Evolutionary conservation across 2,113 vertebrate species (phyloP), one percentile per base, ranked within the genome.

Genomic region (Callipepla squamata): DNA sequence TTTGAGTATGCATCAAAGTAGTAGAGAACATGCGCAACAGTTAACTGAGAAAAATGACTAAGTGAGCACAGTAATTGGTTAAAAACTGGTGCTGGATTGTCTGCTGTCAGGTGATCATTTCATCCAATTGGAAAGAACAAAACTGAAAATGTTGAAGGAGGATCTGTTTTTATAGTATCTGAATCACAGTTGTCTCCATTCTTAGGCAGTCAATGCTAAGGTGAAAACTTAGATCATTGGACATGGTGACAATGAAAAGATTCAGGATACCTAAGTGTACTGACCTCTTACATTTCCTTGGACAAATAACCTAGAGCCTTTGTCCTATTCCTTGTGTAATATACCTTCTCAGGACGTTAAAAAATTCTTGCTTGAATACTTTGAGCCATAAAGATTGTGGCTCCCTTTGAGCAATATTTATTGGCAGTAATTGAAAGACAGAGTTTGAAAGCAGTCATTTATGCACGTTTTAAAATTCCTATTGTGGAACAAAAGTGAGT

Each of bases 301-400:
- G 50, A 21, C 15, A 87, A 66, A 36, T 62, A 70, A 87, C 4
- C 44, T 68, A 51, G 79, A 81, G 6, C 26, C 32, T 65, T 85
- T 82, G 22, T 59, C 70, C 76, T 61, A 28, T 42, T 66, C 94
- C 25, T 73, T 62, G 28, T 62, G 28, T 59, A 82, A 15, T 38
- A 26, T 2, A 34, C 22, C 6, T 81, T 74, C 61, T 93, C 25
- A 28, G 62, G 80, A 74, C 4, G 13, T 86, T 78, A 50, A 86
- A 84, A 47, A 67, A 61, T 57, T 87, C 28, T 23, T 69, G 6
- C 16, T 58, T 76, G 36, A 93, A 23, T 81, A 32, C 23, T 95
- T 80, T 2, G 20, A 81, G 17, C 28, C 19, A 0, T 75, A 3
- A 75, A 72, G 17, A 26, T 84, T 89, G 59, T 78, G 23, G 66